Evolutionary conservation across 2,888 invertebrate genomes (phyloP).

Genomic region (Noctuana brunneofusca): DNA sequence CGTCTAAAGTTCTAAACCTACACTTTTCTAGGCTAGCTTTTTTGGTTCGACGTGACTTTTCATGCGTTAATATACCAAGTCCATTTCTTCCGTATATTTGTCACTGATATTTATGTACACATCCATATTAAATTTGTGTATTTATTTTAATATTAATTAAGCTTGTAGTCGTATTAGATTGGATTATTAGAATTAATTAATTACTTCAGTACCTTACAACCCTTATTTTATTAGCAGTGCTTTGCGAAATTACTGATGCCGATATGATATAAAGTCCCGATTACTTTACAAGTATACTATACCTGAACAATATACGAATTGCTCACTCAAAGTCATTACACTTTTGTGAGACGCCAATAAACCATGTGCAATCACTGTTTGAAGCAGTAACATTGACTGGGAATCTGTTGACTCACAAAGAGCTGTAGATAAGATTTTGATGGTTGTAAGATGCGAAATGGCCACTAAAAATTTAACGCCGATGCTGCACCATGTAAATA

Average conservation of each 20-base stretch:
- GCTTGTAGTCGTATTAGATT: too few species aligned
- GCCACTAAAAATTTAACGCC: slow-evolving; percentile 64
- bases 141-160: too few species aligned
- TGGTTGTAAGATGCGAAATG: slow-evolving; percentile 51
- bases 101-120: too few species aligned
- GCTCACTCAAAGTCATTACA: slow-evolving; percentile 10
- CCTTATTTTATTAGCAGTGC: neutral
- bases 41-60: too few species aligned
- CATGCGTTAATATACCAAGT: too few species aligned
- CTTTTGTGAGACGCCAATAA: slow-evolving; percentile 32
- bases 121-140: too few species aligned
- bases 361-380: slow-evolving; percentile 35
- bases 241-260: neutral
- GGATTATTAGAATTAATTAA: too few species aligned
- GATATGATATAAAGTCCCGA: neutral
- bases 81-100: too few species aligned
- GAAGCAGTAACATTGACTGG: slow-evolving; percentile 38
- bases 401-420: slow-evolving; percentile 49
- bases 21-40: too few species aligned
- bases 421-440: slow-evolving; percentile 55
- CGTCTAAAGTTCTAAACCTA: too few species aligned
- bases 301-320: slow-evolving; percentile 11
- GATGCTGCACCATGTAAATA: slow-evolving; percentile 47
- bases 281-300: slow-evolving; percentile 11
- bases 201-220: too few species aligned